Conservation (phyloP, 2,113 vertebrate species). For the Lamprologus lemairii region DNA sequence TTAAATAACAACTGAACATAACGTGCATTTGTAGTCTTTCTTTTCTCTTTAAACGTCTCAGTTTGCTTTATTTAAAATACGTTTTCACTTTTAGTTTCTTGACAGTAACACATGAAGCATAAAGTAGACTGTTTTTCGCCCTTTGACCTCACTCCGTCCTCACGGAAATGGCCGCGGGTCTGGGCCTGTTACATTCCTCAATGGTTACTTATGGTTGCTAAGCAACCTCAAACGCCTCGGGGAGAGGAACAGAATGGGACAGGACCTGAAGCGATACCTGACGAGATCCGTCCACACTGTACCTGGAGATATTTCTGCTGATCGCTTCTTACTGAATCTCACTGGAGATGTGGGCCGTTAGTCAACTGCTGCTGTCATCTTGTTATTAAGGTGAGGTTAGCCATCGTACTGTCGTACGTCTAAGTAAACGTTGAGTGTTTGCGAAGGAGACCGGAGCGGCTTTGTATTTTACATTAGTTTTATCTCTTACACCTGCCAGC, state of each 20-base stretch:
- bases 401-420: not conserved
- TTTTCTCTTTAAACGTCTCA: not conserved
- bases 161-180: constrained; percentile 1
- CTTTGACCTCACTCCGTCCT: not conserved
- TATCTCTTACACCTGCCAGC: not conserved
- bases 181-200: not conserved
- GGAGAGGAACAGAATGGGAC: not conserved
- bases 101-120: not conserved
- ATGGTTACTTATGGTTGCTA: constrained; percentile 56
- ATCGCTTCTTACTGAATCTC: not conserved
- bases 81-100: not conserved
- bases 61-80: not conserved
- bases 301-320: not conserved
- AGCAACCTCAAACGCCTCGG: constrained; percentile 64
- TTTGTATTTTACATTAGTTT: not conserved
- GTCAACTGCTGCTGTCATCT: not conserved
- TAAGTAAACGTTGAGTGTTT: not conserved
- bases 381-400: not conserved
- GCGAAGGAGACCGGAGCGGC: not conserved
- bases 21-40: not conserved
- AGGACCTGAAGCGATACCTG: not conserved
- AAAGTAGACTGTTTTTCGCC: not conserved
- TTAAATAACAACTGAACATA: not conserved
- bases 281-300: not conserved
- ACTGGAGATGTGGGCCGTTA: not conserved